phyloP scores from a whole-genome alignment of 2,888 invertebrate species.

The Carterocephalus palaemon region DNA sequence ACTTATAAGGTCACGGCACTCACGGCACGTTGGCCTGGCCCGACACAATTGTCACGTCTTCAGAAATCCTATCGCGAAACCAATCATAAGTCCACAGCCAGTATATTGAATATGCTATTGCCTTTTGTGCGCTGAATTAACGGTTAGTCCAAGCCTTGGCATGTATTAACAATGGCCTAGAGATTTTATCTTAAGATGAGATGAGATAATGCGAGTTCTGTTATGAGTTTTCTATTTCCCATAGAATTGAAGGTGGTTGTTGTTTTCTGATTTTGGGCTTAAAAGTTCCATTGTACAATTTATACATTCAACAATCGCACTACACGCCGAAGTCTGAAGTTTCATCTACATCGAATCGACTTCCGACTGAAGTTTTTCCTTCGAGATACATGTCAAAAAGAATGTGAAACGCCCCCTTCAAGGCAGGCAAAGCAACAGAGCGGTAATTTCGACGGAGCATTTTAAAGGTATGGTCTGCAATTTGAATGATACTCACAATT shows the following conservation, averaged over 20 bases:
- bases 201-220: conserved; percentile 13
- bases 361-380: too few species aligned
- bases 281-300: too few species aligned
- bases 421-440: too few species aligned
- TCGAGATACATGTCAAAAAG: too few species aligned
- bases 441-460: too few species aligned
- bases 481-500: too few species aligned
- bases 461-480: too few species aligned
- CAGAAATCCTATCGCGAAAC: conserved; percentile 27
- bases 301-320: too few species aligned
- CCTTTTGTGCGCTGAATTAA: conserved; percentile 16
- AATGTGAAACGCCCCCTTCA: too few species aligned
- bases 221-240: conserved; percentile 15
- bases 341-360: too few species aligned
- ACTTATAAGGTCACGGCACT: conserved; percentile 28
- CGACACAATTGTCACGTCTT: conserved; percentile 67
- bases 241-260: conserved; percentile 5
- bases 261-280: neutral
- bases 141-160: conserved; percentile 1
- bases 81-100: conserved; percentile 13
- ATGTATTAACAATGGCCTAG: conserved; percentile 1
- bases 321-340: too few species aligned
- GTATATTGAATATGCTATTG: conserved; percentile 17
- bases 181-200: conserved; percentile 21
- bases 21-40: conserved; percentile 46